Evolutionary conservation across 2,797 vertebrate species (phyloP), one percentile per base, ranked within the genome.

Genomic region (Psittacula derbiana): DNA sequence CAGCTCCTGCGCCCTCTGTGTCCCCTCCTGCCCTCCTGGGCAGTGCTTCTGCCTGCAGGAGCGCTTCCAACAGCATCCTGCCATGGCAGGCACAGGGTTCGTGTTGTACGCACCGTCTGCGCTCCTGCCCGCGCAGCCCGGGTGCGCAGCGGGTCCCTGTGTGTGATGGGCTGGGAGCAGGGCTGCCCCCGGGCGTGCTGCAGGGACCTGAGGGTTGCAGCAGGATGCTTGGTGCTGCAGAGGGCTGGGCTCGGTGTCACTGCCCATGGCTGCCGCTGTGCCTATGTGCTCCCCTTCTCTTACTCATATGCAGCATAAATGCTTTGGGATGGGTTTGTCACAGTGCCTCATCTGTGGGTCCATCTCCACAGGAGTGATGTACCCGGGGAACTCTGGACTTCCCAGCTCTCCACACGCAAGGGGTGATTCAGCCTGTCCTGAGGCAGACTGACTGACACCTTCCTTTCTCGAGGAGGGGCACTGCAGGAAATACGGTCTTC

Each of bases 351-450:
- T 14, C 76, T 20, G 20, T 20, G 53, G 62, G 50, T 74, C 66
- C 28, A 9, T 49, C 27, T 38, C 55, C n/a, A 10, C n/a, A 57
- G 21, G 16, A 33, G 55, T 14, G 15, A 16, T 24, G 55, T 24
- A 8, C 57, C 4, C 9, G 27, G 61, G 83, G 86, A 30, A 66
- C 53, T 72, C 46, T 27, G 58, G 43, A n/a, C 16, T 70, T 72
- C 49, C 41, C 23, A 55, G 69, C 49, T 81, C 57, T 47, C n/a
- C 31, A 14, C 1, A 0, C 40, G 82, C 82, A 62, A 38, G 36
- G 41, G 46, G 1, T 95, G 95, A 95, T 91, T 92, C 94, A 95
- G 86, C 65, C 66, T 49, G 4, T 31, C 71, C 67, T 92, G 94
- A 93, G 70, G 94, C 92, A 93, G 20, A 1, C 31, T 49, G 23